Conservation (phyloP, 1,140 invertebrate genomes). For the Dreissena polymorpha region DNA sequence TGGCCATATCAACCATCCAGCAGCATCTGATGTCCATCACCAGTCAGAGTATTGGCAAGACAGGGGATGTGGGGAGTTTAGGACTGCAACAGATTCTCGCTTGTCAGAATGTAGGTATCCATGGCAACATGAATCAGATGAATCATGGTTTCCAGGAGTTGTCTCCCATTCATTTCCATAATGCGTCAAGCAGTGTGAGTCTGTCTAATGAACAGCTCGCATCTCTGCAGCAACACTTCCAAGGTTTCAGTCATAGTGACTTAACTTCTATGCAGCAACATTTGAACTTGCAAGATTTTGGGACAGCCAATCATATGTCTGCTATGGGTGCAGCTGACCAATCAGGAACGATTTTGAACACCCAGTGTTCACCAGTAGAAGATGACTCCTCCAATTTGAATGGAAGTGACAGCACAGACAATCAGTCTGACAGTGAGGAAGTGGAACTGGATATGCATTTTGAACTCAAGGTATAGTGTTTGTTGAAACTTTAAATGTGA, state of each 20-base stretch:
- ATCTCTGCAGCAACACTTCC: conserved; percentile 21
- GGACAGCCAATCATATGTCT: conserved; percentile 5
- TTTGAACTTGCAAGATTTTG: conserved; percentile 29
- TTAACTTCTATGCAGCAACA: conserved; percentile 34
- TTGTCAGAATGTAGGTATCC: conserved; percentile 10
- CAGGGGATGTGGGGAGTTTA: conserved; percentile 14
- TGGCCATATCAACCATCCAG: conserved; percentile 40
- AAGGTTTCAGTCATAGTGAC: conserved; percentile 18
- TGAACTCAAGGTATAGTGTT: conserved; percentile 50
- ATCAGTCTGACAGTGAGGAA: conserved; percentile 40
- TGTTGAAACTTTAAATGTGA: no score
- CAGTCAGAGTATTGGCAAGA: conserved; percentile 26
- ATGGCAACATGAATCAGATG: conserved; percentile 22
- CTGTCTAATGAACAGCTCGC: conserved; percentile 33
- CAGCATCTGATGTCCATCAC: conserved; percentile 48
- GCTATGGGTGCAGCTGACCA: conserved; percentile 32
- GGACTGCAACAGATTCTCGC: conserved; percentile 14
- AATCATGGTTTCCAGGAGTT: conserved; percentile 42
- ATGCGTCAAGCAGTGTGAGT: conserved; percentile 6
- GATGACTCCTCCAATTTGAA: conserved; percentile 46
- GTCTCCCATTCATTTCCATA: conserved; percentile 26
- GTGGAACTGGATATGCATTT: conserved; percentile 53
- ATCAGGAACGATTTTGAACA: conserved; percentile 28
- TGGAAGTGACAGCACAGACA: conserved; percentile 46
- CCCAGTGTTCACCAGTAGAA: conserved; percentile 33